Base-by-base conservation (phyloP, 2,888 invertebrate species). In the Rutpela maculata region DNA sequence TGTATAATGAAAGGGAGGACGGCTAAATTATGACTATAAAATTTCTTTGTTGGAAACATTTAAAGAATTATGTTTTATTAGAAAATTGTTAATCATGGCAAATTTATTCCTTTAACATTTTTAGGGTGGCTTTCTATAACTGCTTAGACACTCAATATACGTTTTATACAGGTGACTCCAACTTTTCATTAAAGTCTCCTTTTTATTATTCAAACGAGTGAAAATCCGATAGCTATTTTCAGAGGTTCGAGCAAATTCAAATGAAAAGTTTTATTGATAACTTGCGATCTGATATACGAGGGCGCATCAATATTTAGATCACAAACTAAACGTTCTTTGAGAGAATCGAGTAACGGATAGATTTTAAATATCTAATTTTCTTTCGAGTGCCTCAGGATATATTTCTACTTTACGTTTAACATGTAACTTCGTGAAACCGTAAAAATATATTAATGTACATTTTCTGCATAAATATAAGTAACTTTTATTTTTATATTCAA, bases 1-100 rank as follows among this genome's bases (percentile, higher is more conserved):
- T 66, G 76, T 67, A 75, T 75, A 75, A 78, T 76, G 73, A 66
- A 78, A 59, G 57, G 55, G 67, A 74, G 65, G 57, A 50, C 43
- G 62, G 11, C 60, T 74, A 38, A 57, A 38, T 69, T 59, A 69
- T 57, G 35, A 17, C 59, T 43, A 19, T 26, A 22, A 57, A 69
- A 69, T 69, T 59, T 57, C 69, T 69, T 69, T 56, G 31, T 38
- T 22, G 68, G 22, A 55, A 31, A 22, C 68, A 35, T 50, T 35
- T 66, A 31, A 18, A 35, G 35, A 38, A 66, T 60, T 31, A 22
- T 22, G 4, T 60, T 60, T 60, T 26, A 60, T 60, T 31, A 26
- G 31, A 60, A 60, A 22, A 60, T 60, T 60, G 60, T 60, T 22
- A 60, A 60, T 60, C 60, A 9, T 26, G 31, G 26, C 60, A 60